Percentiles rank a stretch among this genome's conserved stretches.
Conservation (phyloP, 2,888 invertebrate genomes). For the Campaea margaritaria region DNA sequence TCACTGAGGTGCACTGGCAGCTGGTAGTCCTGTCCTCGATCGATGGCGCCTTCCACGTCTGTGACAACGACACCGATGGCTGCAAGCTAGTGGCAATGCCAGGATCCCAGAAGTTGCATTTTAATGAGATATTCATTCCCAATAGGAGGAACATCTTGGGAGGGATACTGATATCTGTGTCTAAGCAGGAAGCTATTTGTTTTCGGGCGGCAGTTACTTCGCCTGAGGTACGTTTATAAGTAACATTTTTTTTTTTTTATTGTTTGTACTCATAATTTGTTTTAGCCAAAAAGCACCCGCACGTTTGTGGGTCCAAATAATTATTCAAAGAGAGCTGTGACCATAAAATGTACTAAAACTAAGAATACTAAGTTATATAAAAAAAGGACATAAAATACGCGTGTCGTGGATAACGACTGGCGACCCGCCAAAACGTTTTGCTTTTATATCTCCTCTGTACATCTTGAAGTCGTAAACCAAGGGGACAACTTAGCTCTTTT, state of each 20-base stretch:
- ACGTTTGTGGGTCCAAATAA: too few species aligned
- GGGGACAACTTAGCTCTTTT: too few species aligned
- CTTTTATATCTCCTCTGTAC: background rate
- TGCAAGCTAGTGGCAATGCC: conserved; percentile 60
- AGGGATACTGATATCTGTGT: conserved; percentile 64
- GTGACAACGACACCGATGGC: conserved; percentile 59
- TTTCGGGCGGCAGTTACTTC: conserved; percentile 68
- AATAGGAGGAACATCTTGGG: conserved; percentile 75
- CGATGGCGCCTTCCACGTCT: conserved; percentile 65
- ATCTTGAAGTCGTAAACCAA: background rate
- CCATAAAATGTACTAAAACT: too few species aligned
- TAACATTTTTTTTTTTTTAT: too few species aligned
- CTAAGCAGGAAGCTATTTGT: conserved; percentile 63
- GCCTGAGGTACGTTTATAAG: conserved; percentile 58
- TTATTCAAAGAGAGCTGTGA: too few species aligned
- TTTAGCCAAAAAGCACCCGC: too few species aligned
- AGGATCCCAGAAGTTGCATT: conserved; percentile 59
- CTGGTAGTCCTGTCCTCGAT: conserved; percentile 64
- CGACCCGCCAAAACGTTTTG: background rate
- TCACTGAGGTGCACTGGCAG: conserved; percentile 68
- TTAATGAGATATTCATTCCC: conserved; percentile 74
- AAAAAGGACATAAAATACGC: too few species aligned
- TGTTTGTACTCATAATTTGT: too few species aligned
- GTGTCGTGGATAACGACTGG: background rate
- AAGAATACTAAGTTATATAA: too few species aligned